phyloP scores from a whole-genome alignment of 2,797 vertebrate species.

The Natrix natrix region DNA sequence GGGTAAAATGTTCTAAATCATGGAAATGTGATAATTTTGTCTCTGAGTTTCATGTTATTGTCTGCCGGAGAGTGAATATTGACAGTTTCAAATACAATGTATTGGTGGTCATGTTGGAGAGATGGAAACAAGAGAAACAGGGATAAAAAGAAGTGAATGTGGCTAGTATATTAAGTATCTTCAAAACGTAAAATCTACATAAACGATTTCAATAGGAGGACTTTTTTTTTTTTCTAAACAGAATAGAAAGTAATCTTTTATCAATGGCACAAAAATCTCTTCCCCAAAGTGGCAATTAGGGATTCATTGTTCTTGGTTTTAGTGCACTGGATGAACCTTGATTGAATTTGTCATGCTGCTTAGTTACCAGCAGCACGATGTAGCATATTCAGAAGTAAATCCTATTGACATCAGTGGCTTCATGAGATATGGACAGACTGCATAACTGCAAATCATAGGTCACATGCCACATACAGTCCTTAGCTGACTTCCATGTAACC shows the following conservation, averaged over 20 bases:
- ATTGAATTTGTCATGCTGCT: not conserved
- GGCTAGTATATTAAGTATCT: not conserved
- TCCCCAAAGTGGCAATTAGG: not conserved
- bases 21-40: not conserved
- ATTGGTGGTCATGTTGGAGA: not conserved
- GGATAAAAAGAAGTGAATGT: not conserved
- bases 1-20: not conserved
- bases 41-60: not conserved
- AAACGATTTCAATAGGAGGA: conserved; percentile 32
- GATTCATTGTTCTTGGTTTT: not conserved
- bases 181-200: conserved; percentile 19
- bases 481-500: not conserved
- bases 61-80: conserved; percentile 26
- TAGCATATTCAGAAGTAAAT: not conserved
- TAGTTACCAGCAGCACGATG: not conserved
- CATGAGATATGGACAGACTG: not conserved
- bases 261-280: not conserved
- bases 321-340: not conserved
- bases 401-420: not conserved
- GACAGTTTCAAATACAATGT: conserved; percentile 18
- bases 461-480: not conserved
- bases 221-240: not conserved
- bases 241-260: not conserved
- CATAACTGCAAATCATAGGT: too few species aligned
- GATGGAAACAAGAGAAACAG: conserved; percentile 34